phyloP scores from a whole-genome alignment of 1,140 invertebrate species.

The Myzus persicae region DNA sequence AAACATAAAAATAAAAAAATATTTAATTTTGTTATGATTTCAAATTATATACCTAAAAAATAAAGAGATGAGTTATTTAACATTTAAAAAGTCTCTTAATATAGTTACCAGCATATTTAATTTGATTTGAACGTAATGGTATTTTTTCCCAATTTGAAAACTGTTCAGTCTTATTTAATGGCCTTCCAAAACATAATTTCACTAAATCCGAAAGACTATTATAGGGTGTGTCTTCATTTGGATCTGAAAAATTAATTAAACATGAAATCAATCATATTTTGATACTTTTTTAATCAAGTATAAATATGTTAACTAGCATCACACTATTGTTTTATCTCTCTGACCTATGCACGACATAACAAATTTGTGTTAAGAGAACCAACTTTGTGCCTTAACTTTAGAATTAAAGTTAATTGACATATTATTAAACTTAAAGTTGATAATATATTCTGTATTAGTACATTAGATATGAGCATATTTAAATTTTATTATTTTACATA shows the following conservation, averaged over 20 bases:
- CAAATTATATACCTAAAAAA: not conserved
- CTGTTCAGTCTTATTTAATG: conserved; percentile 82
- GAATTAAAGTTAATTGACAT: not conserved
- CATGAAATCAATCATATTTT: not conserved
- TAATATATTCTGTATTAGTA: no score
- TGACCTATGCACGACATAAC: not conserved
- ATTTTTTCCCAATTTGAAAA: conserved; percentile 88
- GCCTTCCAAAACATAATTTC: conserved; percentile 74
- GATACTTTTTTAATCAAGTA: not conserved
- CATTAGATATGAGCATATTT: conserved; percentile 44
- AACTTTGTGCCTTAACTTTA: not conserved
- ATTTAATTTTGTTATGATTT: not conserved
- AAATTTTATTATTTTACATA: no score
- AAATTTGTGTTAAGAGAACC: not conserved
- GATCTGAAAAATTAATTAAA: conserved; percentile 56
- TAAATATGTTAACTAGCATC: not conserved
- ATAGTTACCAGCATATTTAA: conserved; percentile 77
- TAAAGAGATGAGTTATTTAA: not conserved
- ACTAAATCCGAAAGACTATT: conserved; percentile 76
- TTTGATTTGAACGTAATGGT: conserved; percentile 77
- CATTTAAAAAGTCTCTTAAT: not conserved
- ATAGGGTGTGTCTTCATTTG: conserved; percentile 60
- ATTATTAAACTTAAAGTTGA: not conserved
- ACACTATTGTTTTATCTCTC: not conserved
- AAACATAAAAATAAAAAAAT: not conserved